These are phyloP conservation scores for Holothuria glaberrima DNA, from an alignment of 35 echinoderm and acorn worm genomes.

Conservation along the genomic window DNA sequence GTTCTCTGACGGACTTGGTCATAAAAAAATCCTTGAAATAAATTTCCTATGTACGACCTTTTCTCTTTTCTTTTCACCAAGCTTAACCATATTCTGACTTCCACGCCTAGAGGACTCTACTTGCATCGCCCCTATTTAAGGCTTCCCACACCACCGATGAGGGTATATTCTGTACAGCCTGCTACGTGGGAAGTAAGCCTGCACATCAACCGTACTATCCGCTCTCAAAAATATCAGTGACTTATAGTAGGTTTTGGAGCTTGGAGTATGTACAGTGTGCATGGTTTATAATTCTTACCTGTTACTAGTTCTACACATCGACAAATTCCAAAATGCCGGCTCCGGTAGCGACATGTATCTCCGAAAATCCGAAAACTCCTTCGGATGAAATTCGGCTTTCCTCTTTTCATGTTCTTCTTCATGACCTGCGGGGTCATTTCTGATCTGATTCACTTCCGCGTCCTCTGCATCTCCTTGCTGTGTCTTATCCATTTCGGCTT, in stretches of 20 bases:
- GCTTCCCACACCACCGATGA: no score
- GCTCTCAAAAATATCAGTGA: background rate
- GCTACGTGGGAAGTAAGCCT: no score
- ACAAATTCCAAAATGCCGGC: constrained; percentile 50
- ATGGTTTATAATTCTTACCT: background rate
- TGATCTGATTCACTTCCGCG: background rate
- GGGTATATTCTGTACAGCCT: no score
- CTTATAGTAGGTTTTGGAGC: background rate
- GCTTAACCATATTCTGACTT: no score
- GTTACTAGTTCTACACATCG: constrained; percentile 51
- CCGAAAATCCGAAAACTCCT: constrained; percentile 18
- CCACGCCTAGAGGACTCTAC: no score
- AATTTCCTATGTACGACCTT: no score
- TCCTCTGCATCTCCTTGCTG: background rate
- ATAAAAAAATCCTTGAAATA: no score
- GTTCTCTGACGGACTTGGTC: no score
- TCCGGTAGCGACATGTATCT: constrained; percentile 46
- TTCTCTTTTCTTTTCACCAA: no score
- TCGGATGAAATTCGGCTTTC: background rate
- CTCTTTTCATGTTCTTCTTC: background rate
- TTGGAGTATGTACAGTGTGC: no score
- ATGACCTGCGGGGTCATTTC: background rate
- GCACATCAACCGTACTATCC: no score
- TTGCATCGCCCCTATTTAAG: no score
- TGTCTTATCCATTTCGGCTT: constrained; percentile 5